phyloP scores from a whole-genome alignment of 2,113 vertebrate species.

The Charina bottae region DNA sequence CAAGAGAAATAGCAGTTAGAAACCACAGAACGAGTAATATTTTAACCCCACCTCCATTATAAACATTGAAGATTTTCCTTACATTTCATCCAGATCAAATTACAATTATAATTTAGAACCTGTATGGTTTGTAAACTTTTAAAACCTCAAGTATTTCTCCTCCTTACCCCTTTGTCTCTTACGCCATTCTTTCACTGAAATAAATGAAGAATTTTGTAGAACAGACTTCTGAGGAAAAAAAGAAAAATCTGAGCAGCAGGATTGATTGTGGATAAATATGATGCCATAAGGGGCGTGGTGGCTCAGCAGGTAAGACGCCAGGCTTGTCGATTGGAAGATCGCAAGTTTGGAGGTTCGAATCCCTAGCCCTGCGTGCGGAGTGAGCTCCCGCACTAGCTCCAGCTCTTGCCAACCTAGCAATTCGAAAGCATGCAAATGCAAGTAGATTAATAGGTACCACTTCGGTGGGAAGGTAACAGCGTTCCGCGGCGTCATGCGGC shows the following conservation, averaged over 20 bases:
- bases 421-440: too few relatives aligned
- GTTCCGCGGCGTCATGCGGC: too few relatives aligned
- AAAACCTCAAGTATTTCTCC: not conserved
- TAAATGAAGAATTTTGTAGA: constrained; percentile 15
- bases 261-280: not conserved
- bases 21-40: not conserved
- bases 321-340: too few relatives aligned
- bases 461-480: too few relatives aligned
- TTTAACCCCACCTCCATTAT: not conserved
- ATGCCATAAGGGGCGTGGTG: too few relatives aligned
- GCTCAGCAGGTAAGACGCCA: too few relatives aligned
- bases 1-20: not conserved
- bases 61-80: not conserved
- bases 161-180: not conserved
- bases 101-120: not conserved
- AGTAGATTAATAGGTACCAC: too few relatives aligned
- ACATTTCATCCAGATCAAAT: not conserved
- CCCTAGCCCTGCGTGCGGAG: too few relatives aligned
- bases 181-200: not conserved
- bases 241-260: not conserved
- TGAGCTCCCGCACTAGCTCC: too few relatives aligned
- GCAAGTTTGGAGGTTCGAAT: too few relatives aligned
- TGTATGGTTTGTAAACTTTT: not conserved
- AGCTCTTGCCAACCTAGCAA: too few relatives aligned
- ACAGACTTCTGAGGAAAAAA: not conserved